These are phyloP conservation scores for Drosophila rhopaloa DNA, from an alignment of 1,140 invertebrate genomes.

Conservation along the genomic window DNA sequence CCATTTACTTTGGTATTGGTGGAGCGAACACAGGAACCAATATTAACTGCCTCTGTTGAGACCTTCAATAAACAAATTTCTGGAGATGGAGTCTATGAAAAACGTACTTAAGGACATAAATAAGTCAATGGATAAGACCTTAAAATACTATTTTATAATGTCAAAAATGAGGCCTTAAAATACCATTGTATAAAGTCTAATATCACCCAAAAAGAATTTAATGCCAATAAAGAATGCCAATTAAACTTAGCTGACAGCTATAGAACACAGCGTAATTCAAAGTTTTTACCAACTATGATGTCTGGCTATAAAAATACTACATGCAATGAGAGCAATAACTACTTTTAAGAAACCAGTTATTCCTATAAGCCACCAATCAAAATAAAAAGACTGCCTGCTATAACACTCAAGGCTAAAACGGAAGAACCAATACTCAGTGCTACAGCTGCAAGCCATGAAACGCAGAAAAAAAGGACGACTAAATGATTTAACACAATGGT, in stretches of 20 bases:
- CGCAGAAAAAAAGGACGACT: neutral
- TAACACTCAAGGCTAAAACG: neutral
- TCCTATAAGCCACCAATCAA: too few species aligned
- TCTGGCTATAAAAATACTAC: too few species aligned
- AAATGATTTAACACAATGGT: neutral
- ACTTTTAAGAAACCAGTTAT: neutral
- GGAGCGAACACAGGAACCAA: neutral
- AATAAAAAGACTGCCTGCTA: neutral
- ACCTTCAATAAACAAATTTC: neutral
- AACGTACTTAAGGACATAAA: neutral
- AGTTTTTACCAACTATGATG: too few species aligned
- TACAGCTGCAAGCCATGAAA: neutral
- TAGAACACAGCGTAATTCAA: too few species aligned
- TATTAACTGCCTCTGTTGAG: neutral
- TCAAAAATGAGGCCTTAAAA: too few species aligned
- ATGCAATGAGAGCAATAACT: neutral
- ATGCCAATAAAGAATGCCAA: too few species aligned
- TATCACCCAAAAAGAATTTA: too few species aligned
- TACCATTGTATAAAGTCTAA: too few species aligned
- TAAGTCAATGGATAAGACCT: too few species aligned
- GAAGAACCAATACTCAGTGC: neutral
- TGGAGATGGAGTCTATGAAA: neutral
- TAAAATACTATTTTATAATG: too few species aligned
- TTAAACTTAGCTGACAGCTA: too few species aligned
- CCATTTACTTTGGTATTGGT: neutral